Percentiles rank a stretch among this genome's conserved stretches.
These are phyloP conservation scores for Atlantisia rogersi DNA, from an alignment of 2,113 vertebrate genomes.

Conservation along the genomic window DNA sequence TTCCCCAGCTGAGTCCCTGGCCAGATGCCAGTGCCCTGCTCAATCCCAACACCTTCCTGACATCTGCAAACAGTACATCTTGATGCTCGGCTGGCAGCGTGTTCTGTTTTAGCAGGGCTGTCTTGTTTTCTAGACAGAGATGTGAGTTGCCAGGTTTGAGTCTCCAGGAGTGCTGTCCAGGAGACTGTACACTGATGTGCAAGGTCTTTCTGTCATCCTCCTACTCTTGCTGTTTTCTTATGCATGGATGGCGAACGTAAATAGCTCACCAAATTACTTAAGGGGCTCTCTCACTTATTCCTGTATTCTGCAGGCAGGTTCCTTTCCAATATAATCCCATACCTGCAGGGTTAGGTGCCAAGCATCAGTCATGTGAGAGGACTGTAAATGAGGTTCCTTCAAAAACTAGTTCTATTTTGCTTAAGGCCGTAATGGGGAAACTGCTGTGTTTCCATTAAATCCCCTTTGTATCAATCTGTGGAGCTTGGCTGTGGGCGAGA, in stretches of 20 bases:
- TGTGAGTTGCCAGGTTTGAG: background rate
- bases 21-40: background rate
- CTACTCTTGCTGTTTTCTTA: background rate
- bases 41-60: background rate
- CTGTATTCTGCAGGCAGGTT: background rate
- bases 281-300: background rate
- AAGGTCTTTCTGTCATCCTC: background rate
- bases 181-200: background rate
- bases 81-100: accelerated
- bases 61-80: background rate
- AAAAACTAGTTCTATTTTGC: background rate
- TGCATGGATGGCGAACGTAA: background rate
- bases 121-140: background rate
- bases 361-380: background rate
- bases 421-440: background rate
- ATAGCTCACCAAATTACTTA: background rate
- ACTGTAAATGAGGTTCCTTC: conserved; percentile 2
- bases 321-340: background rate
- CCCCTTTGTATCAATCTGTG: background rate
- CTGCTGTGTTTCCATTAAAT: background rate
- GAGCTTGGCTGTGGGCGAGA: background rate
- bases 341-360: background rate
- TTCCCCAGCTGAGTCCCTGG: background rate
- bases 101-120: background rate
- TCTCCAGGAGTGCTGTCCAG: background rate